Evolutionary conservation across 2,797 vertebrate species (phyloP).

Genomic region (Tapirus indicus): DNA sequence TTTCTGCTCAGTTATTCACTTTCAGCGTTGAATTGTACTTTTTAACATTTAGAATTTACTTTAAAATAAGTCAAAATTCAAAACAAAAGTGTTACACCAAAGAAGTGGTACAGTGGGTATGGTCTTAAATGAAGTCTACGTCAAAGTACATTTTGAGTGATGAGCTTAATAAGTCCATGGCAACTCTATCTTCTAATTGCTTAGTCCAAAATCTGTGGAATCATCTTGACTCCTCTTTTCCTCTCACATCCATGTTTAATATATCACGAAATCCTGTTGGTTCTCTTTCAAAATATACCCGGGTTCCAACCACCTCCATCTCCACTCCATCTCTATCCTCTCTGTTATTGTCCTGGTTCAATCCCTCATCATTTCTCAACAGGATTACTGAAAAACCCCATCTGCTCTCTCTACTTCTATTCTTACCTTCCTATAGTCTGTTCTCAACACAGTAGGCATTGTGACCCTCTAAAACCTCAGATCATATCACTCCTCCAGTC

Average conservation of each 20-base stretch:
- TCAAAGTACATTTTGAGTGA: neutral
- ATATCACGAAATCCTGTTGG: neutral
- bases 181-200: neutral
- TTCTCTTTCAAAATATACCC: neutral
- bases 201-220: neutral
- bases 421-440: neutral
- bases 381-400: neutral
- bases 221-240: neutral
- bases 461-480: neutral
- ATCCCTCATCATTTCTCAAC: neutral
- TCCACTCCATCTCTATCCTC: neutral
- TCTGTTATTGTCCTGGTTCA: neutral
- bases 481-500: neutral
- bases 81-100: neutral
- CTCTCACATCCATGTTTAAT: neutral
- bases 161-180: neutral
- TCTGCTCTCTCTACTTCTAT: neutral
- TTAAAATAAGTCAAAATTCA: slow-evolving; percentile 45
- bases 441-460: neutral
- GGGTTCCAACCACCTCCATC: neutral
- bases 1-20: slow-evolving; percentile 3
- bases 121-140: neutral
- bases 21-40: slow-evolving; percentile 6
- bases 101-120: neutral
- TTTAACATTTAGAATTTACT: slow-evolving; percentile 14